Conservation (phyloP, 1,140 invertebrate species). For the Calephelis virginiensis region DNA sequence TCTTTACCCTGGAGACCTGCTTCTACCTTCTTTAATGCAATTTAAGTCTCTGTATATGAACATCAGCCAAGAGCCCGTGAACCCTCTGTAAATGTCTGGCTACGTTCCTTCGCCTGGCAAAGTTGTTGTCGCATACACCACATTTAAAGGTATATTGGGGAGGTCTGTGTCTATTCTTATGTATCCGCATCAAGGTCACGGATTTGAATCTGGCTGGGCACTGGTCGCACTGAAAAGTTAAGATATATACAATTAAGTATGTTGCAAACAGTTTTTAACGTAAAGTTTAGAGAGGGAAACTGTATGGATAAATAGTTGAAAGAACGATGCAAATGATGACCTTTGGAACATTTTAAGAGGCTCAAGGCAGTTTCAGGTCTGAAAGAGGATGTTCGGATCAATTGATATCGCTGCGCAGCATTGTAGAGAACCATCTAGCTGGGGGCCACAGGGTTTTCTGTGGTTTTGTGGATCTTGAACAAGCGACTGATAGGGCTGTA, state of each 20-base stretch:
- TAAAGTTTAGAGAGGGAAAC: too few relatives aligned
- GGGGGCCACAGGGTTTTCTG: too few relatives aligned
- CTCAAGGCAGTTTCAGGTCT: too few relatives aligned
- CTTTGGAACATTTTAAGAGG: too few relatives aligned
- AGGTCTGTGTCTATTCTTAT: slow-evolving; percentile 48
- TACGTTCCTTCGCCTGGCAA: slow-evolving; percentile 54
- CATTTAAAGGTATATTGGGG: slow-evolving; percentile 53
- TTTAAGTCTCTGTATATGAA: slow-evolving; percentile 40
- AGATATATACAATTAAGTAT: neutral
- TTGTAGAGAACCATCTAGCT: too few relatives aligned
- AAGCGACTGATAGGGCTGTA: too few relatives aligned
- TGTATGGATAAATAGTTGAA: too few relatives aligned
- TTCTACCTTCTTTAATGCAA: slow-evolving; percentile 26
- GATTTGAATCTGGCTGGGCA: slow-evolving; percentile 63
- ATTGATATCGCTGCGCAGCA: too few relatives aligned
- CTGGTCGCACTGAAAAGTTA: slow-evolving; percentile 50
- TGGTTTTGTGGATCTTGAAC: too few relatives aligned
- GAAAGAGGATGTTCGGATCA: too few relatives aligned
- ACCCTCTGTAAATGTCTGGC: slow-evolving; percentile 50
- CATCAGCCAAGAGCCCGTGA: slow-evolving; percentile 39
- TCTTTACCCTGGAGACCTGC: neutral
- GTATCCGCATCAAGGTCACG: slow-evolving; percentile 58
- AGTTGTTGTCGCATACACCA: slow-evolving; percentile 48
- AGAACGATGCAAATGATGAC: too few relatives aligned
- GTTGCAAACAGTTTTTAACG: too few relatives aligned